These are phyloP conservation scores for Propithecus deckenii DNA, from an alignment of 2,797 vertebrate species.

Conservation along the genomic window DNA sequence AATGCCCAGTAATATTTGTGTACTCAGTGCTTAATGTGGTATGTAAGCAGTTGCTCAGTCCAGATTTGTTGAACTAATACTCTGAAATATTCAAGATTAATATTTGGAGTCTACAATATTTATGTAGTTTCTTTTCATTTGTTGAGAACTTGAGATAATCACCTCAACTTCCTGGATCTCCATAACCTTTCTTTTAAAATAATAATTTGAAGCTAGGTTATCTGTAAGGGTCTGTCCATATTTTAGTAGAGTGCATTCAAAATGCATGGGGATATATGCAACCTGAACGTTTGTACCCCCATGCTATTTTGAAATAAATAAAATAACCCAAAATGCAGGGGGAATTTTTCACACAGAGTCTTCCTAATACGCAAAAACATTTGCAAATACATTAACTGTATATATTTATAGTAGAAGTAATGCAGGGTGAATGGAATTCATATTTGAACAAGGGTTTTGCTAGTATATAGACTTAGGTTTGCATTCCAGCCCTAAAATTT, in stretches of 20 bases:
- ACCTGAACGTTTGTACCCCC: too few relatives aligned
- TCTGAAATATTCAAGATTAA: constrained; percentile 40
- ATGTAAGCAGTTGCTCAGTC: not conserved
- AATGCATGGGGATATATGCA: not conserved
- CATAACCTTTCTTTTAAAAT: constrained; percentile 29
- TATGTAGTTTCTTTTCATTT: constrained; percentile 14
- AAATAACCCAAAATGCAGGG: not conserved
- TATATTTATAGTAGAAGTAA: not conserved
- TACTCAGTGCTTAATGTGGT: not conserved
- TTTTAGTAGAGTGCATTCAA: constrained; percentile 37
- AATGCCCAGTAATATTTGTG: constrained; percentile 10
- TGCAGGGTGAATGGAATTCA: not conserved
- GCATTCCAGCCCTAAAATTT: not conserved
- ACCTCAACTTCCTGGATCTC: not conserved
- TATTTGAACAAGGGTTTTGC: not conserved
- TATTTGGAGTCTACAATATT: not conserved
- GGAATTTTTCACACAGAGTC: not conserved
- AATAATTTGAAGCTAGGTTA: not conserved
- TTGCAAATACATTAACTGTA: not conserved
- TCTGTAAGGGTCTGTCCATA: not conserved
- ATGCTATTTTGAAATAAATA: too few relatives aligned
- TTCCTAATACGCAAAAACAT: not conserved
- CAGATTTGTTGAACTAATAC: constrained; percentile 22
- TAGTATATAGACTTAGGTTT: not conserved
- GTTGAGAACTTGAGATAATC: constrained; percentile 2